Conservation (phyloP, 2,797 vertebrate genomes). For the Sitta carolinensis region DNA sequence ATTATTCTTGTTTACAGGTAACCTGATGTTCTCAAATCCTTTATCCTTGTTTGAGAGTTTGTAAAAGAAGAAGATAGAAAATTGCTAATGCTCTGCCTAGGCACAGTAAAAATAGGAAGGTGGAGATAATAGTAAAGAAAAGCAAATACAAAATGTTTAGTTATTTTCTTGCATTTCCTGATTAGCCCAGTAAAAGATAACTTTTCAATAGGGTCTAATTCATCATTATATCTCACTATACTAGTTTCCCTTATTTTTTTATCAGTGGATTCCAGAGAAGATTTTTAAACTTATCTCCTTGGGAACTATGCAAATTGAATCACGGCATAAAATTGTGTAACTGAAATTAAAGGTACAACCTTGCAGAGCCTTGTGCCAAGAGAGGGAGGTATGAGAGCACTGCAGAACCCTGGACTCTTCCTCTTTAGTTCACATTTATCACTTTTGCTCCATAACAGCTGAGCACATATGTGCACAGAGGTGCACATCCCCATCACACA, state of each 20-base stretch:
- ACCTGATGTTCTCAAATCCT: background rate
- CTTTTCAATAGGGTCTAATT: conserved; percentile 41
- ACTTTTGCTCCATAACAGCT: background rate
- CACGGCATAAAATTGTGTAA: background rate
- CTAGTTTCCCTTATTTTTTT: background rate
- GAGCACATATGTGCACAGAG: fast-evolving
- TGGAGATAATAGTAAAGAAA: conserved; percentile 22
- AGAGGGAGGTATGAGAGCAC: background rate
- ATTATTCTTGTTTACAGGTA: background rate
- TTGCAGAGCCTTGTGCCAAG: background rate
- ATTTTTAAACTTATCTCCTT: background rate
- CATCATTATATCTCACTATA: conserved; percentile 36
- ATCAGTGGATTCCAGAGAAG: conserved; percentile 12
- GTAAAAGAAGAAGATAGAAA: conserved; percentile 26
- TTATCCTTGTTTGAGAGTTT: conserved; percentile 1
- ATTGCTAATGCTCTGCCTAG: background rate
- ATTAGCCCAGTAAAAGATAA: conserved; percentile 29
- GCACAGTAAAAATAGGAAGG: background rate
- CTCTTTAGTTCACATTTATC: background rate
- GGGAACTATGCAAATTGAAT: conserved; percentile 2
- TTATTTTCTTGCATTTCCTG: conserved; percentile 54
- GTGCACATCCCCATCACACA: background rate
- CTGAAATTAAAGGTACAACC: background rate
- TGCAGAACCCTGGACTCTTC: background rate
- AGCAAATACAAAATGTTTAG: conserved; percentile 40